Conservation (phyloP, 2,888 invertebrate genomes). For the Aplocera efformata region DNA sequence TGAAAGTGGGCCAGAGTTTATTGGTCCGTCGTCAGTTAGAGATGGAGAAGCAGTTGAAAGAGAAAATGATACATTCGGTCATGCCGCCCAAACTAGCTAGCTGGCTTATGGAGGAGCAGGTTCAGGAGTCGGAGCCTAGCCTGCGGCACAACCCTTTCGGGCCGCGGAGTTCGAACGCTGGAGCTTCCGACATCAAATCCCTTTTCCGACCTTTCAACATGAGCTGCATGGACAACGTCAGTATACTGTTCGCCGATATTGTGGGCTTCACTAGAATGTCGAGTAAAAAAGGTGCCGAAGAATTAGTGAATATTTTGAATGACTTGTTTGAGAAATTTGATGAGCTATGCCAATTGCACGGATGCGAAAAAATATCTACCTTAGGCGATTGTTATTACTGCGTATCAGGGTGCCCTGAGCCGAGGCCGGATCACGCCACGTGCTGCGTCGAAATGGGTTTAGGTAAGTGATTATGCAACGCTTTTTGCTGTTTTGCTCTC, state of each 20-base stretch:
- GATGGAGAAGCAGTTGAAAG: slow-evolving; percentile 95
- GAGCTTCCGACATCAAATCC: slow-evolving; percentile 86
- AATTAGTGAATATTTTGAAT: slow-evolving; percentile 96
- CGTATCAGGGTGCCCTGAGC: slow-evolving; percentile 97
- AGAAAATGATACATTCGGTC: slow-evolving; percentile 98
- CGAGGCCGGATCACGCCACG: slow-evolving; percentile 93
- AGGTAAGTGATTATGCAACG: slow-evolving; percentile 66
- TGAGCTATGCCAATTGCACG: slow-evolving; percentile 91
- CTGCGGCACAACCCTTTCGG: slow-evolving; percentile 63
- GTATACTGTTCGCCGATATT: slow-evolving; percentile 98
- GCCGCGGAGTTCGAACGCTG: slow-evolving; percentile 76
- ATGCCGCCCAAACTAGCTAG: slow-evolving; percentile 97
- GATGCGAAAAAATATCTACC: slow-evolving; percentile 98
- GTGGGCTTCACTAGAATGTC: slow-evolving; percentile 99
- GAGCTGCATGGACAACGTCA: slow-evolving; percentile 97
- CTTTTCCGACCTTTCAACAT: slow-evolving; percentile 97
- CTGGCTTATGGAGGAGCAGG: slow-evolving; percentile 89
- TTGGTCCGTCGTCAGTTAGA: slow-evolving; percentile 93
- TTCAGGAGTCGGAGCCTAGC: slow-evolving; percentile 79
- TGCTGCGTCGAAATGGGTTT: slow-evolving; percentile 98
- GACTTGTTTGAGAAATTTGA: slow-evolving; percentile 98
- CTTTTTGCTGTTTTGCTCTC: too few species aligned
- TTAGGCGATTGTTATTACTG: slow-evolving; percentile 97
- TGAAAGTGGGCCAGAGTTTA: slow-evolving; percentile 97
- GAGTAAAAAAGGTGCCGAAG: slow-evolving; percentile 97